Conservation (phyloP, 2,113 vertebrate genomes). For the Phaethornis superciliosus region DNA sequence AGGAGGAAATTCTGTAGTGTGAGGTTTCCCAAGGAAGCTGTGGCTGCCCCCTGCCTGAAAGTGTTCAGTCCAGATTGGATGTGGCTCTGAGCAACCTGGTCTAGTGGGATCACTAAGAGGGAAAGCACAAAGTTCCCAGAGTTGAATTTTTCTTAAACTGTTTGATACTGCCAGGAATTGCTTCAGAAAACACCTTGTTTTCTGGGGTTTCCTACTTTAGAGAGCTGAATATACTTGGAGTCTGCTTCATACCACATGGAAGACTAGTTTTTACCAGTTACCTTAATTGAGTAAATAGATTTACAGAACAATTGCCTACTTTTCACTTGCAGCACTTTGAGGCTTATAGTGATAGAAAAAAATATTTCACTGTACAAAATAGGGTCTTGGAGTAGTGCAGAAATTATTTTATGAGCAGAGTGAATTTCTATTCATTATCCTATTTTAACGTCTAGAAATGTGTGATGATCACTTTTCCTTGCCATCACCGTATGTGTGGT, state of each 20-base stretch:
- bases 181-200: neutral
- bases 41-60: too few relatives aligned
- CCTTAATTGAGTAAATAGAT: neutral
- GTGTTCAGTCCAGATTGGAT: too few relatives aligned
- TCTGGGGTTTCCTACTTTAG: neutral
- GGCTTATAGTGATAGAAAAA: neutral
- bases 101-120: neutral
- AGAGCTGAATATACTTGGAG: neutral
- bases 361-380: neutral
- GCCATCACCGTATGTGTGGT: neutral
- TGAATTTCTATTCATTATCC: neutral
- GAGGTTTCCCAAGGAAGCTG: too few relatives aligned
- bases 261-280: neutral
- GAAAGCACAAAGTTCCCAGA: neutral
- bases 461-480: neutral
- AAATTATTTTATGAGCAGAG: neutral
- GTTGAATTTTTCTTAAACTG: neutral
- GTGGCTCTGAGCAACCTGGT: too few relatives aligned
- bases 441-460: neutral
- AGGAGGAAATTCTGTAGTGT: too few relatives aligned
- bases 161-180: neutral
- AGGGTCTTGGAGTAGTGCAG: neutral
- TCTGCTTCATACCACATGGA: neutral
- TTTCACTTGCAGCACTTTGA: neutral
- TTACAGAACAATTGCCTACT: neutral